Conservation (phyloP, 2,888 invertebrate genomes). For the Drepanosiphum platanoidis region DNA sequence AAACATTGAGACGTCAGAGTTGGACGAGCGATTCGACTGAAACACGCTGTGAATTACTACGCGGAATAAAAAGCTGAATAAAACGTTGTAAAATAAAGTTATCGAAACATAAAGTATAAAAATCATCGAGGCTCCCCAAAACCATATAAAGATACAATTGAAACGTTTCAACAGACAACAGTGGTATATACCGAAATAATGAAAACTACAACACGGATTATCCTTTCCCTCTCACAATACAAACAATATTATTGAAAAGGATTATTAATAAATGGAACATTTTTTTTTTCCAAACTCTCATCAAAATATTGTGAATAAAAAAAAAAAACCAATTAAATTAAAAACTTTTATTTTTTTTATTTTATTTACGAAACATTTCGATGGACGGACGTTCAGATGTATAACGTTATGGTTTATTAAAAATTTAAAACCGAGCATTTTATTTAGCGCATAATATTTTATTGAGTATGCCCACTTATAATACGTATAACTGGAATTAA, state of each 20-base stretch:
- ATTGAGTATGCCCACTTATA: background rate
- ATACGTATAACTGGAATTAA: background rate
- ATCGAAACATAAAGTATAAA: background rate
- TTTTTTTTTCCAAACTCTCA: background rate
- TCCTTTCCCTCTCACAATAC: background rate
- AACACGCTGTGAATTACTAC: too few relatives aligned
- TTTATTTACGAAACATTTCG: background rate
- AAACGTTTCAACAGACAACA: background rate
- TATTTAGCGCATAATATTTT: background rate
- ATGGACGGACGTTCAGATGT: background rate
- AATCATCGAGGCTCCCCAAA: background rate
- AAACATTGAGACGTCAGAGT: background rate
- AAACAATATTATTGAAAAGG: constrained; percentile 5
- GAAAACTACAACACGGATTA: background rate
- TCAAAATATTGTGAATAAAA: background rate
- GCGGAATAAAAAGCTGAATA: background rate
- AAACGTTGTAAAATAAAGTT: background rate
- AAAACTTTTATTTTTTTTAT: too few relatives aligned
- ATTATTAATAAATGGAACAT: background rate
- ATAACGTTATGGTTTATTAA: background rate
- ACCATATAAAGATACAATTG: background rate
- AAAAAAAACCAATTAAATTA: constrained; percentile 15
- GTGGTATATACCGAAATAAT: background rate
- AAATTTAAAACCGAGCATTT: background rate
- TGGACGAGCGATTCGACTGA: background rate